A percentile compares a stretch with the other conserved stretches of the same genome.
Conservation (phyloP, 2,888 invertebrate species). For the Dorcus parallelipipedus region DNA sequence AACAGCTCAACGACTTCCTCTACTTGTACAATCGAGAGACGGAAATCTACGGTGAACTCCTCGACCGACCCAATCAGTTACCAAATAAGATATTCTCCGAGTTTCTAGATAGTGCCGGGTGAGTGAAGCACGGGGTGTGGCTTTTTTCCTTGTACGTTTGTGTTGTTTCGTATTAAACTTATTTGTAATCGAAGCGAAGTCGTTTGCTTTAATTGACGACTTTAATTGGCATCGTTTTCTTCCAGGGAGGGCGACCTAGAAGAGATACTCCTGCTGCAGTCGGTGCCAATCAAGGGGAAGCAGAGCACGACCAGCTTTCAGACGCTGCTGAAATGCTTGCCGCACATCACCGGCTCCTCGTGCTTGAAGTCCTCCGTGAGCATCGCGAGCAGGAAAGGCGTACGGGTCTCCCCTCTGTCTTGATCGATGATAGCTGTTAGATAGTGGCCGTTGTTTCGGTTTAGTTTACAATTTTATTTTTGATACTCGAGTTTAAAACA, state of each 20-base stretch:
- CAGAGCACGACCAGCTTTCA: slow-evolving; percentile 33
- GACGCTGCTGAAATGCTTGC: slow-evolving; percentile 44
- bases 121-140: slow-evolving; percentile 28
- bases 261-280: slow-evolving; percentile 59
- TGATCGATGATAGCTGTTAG: slow-evolving; percentile 18
- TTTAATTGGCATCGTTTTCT: slow-evolving; percentile 12
- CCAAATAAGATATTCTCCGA: slow-evolving; percentile 57
- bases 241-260: slow-evolving; percentile 70
- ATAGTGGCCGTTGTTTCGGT: too few relatives aligned
- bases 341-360: slow-evolving; percentile 28
- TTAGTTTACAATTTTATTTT: too few relatives aligned
- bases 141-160: background rate
- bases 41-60: slow-evolving; percentile 69
- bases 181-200: too few relatives aligned
- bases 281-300: slow-evolving; percentile 16
- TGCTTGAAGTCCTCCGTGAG: slow-evolving; percentile 23
- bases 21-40: slow-evolving; percentile 81
- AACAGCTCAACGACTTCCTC: slow-evolving; percentile 79
- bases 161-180: background rate
- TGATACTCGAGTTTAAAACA: too few relatives aligned
- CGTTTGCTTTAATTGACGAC: background rate
- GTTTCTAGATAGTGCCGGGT: slow-evolving; percentile 60
- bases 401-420: slow-evolving; percentile 27
- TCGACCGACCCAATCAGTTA: slow-evolving; percentile 60
- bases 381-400: slow-evolving; percentile 19